These are phyloP conservation scores for Teinopalpus imperialis DNA, from an alignment of 2,888 invertebrate genomes.

Conservation along the genomic window DNA sequence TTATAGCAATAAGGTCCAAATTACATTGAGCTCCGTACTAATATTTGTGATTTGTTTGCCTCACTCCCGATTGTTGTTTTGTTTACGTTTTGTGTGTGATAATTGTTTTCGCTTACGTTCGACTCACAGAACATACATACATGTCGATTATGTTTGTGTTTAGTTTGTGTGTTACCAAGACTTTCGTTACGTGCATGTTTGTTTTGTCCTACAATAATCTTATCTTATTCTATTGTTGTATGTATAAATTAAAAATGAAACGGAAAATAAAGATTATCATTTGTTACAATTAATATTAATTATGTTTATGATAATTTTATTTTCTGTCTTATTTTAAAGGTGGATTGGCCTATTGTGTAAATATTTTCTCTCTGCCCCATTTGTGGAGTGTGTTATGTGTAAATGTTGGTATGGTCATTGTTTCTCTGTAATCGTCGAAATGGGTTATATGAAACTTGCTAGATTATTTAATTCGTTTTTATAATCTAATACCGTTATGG, in stretches of 20 bases:
- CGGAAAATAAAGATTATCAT: not conserved
- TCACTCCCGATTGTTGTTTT: not conserved
- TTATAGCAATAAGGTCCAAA: not conserved
- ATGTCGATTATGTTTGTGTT: not conserved
- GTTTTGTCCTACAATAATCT: slow-evolving; percentile 22
- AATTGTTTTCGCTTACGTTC: slow-evolving; percentile 15
- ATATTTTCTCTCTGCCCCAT: slow-evolving; percentile 26
- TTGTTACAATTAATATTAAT: not conserved
- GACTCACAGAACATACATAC: not conserved
- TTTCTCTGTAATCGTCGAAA: not conserved
- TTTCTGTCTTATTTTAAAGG: slow-evolving; percentile 1
- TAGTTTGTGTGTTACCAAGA: too few relatives aligned
- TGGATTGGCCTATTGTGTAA: slow-evolving; percentile 1
- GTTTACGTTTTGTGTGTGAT: slow-evolving; percentile 4
- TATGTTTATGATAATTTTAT: not conserved
- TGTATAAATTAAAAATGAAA: not conserved
- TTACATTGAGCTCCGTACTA: slow-evolving; percentile 1
- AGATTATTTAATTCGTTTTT: too few relatives aligned
- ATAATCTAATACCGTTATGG: too few relatives aligned
- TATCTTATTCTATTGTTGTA: slow-evolving; percentile 6
- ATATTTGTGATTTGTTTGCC: slow-evolving; percentile 2
- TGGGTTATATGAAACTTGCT: slow-evolving; percentile 12
- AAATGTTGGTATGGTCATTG: slow-evolving; percentile 27
- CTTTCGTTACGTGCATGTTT: slow-evolving; percentile 20
- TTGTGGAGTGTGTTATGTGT: slow-evolving; percentile 73